Percentiles rank a stretch among this genome's conserved stretches.
Evolutionary conservation across 2,888 invertebrate species (phyloP).

Genomic region (Drosophila borealis): DNA sequence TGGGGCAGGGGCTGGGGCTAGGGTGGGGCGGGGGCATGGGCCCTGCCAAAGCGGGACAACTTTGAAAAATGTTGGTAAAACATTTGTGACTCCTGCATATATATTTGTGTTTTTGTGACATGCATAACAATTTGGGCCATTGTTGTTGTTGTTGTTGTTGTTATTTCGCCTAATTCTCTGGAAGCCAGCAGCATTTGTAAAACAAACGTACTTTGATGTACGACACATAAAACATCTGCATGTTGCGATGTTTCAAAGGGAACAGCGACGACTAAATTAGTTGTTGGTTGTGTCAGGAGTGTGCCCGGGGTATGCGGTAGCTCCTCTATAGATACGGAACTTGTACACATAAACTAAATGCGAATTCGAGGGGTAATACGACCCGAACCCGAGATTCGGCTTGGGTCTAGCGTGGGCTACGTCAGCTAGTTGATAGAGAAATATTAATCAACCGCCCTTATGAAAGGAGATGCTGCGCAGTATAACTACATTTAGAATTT

Average conservation of each 20-base stretch:
- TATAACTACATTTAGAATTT: conserved; percentile 16
- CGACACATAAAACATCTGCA: conserved; percentile 59
- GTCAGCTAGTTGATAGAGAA: conserved; percentile 21
- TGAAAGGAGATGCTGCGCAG: not conserved
- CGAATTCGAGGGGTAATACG: conserved; percentile 42
- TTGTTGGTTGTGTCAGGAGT: conserved; percentile 27
- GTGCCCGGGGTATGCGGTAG: not conserved
- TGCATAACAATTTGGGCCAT: conserved; percentile 43
- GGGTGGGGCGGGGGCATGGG: not conserved
- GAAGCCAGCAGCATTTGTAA: conserved; percentile 56
- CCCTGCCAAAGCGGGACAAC: conserved; percentile 14
- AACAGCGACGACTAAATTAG: conserved; percentile 44
- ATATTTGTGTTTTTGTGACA: conserved; percentile 52
- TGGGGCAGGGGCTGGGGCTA: not conserved
- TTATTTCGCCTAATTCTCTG: conserved; percentile 58
- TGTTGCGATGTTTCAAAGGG: conserved; percentile 35
- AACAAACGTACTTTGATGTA: conserved; percentile 78
- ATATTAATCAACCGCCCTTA: conserved; percentile 3
- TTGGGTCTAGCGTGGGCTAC: conserved; percentile 10
- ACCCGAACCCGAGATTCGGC: not conserved
- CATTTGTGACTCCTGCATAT: conserved; percentile 36
- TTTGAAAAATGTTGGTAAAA: conserved; percentile 33
- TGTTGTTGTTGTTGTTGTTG: conserved; percentile 32
- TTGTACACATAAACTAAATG: conserved; percentile 40
- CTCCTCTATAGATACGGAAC: conserved; percentile 12